Evolutionary conservation across 2,888 invertebrate genomes (phyloP).

Genomic region (Drosophila nigritarsus): DNA sequence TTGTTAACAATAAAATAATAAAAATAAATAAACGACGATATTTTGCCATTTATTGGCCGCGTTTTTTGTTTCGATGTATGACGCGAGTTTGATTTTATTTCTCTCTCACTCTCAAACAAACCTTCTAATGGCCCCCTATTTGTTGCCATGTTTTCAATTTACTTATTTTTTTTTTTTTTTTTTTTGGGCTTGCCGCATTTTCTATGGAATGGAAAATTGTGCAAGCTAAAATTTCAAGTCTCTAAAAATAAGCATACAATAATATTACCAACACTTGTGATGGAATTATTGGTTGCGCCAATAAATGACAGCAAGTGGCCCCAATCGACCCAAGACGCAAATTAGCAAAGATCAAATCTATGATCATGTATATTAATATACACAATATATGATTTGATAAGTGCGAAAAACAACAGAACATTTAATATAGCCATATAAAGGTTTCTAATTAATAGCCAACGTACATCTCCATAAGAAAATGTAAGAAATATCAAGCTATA

Average conservation of each 20-base stretch:
- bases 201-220: conserved; percentile 62
- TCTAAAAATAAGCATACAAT: not conserved
- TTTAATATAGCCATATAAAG: conserved; percentile 72
- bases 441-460: conserved; percentile 64
- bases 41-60: conserved; percentile 43
- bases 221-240: conserved; percentile 8
- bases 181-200: conserved; percentile 59
- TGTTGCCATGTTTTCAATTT: conserved; percentile 37
- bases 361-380: conserved; percentile 69
- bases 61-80: conserved; percentile 33
- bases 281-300: not conserved
- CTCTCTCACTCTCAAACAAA: too few relatives aligned
- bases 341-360: conserved; percentile 33
- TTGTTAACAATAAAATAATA: conserved; percentile 49
- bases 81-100: conserved; percentile 56
- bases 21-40: conserved; percentile 20
- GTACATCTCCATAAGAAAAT: conserved; percentile 13
- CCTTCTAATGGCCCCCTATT: conserved; percentile 58
- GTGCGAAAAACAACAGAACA: conserved; percentile 70
- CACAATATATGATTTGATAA: conserved; percentile 54
- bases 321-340: conserved; percentile 18
- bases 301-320: conserved; percentile 17
- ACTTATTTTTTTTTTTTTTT: conserved; percentile 4
- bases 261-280: conserved; percentile 2
- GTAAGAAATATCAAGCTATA: conserved; percentile 19